These are phyloP conservation scores for Mus minutoides DNA, from an alignment of 2,797 vertebrate species.

Conservation along the genomic window DNA sequence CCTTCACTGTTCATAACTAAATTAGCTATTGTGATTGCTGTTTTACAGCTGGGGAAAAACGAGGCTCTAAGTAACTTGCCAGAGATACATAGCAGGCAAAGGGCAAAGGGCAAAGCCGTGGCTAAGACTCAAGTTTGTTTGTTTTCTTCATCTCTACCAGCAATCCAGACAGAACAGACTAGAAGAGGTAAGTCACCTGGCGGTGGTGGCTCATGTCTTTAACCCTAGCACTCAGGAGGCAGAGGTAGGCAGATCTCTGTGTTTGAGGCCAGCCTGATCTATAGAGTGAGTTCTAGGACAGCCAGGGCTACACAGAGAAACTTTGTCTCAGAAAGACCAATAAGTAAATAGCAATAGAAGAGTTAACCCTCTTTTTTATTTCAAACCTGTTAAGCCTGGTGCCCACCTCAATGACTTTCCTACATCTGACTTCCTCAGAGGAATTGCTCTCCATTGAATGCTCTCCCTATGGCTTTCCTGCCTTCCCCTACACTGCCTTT, in stretches of 20 bases:
- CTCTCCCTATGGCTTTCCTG: neutral
- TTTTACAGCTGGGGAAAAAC: conserved; percentile 7
- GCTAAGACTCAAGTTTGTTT: neutral
- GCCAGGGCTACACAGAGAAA: neutral
- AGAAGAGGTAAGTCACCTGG: neutral
- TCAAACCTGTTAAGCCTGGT: neutral
- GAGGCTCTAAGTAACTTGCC: conserved; percentile 20
- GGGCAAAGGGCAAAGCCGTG: neutral
- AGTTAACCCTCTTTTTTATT: neutral
- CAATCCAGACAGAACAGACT: neutral
- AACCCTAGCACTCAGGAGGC: neutral
- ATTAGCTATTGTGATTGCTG: neutral
- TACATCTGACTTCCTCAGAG: neutral
- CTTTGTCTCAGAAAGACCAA: neutral
- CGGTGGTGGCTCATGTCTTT: neutral
- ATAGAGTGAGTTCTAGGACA: neutral
- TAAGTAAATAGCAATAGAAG: neutral
- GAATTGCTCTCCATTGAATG: neutral
- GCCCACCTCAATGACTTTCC: neutral
- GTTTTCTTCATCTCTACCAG: neutral
- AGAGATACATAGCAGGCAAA: neutral
- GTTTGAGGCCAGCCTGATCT: neutral
- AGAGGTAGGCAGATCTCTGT: neutral
- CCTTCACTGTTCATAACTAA: neutral
- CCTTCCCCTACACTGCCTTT: neutral